Percentiles rank a stretch among this genome's conserved stretches.
Evolutionary conservation across 2,113 vertebrate species (phyloP).

Genomic region (Ursus arctos): DNA sequence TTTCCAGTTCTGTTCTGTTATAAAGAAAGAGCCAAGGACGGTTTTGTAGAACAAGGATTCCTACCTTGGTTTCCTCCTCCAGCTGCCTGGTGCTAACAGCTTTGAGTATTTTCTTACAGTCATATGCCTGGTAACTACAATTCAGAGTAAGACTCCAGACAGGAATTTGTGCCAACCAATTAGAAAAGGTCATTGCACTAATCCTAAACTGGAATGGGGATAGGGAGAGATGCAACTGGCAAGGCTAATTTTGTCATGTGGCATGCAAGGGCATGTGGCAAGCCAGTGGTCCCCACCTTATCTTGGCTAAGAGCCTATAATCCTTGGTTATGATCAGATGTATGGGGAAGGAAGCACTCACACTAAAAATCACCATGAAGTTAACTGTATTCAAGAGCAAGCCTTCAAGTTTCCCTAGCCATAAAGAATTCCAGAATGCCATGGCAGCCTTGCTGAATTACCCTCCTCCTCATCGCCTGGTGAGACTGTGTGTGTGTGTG

Average conservation of each 20-base stretch:
- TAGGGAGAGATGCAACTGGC: not conserved
- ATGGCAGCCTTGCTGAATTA: conserved; percentile 49
- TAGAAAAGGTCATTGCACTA: conserved; percentile 73
- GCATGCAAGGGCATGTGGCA: not conserved
- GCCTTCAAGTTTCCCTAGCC: conserved; percentile 1
- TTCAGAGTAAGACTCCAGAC: conserved; percentile 64
- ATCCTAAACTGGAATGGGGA: conserved; percentile 38
- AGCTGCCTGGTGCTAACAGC: conserved; percentile 76
- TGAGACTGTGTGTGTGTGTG: conserved; percentile 77
- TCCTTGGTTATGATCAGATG: not conserved
- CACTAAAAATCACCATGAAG: not conserved
- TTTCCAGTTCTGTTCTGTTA: conserved; percentile 18
- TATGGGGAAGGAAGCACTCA: not conserved
- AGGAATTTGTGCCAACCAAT: conserved; percentile 73
- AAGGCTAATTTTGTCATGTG: conserved; percentile 44
- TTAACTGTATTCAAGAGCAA: conserved; percentile 24
- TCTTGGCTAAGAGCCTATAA: not conserved
- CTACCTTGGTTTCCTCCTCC: conserved; percentile 68
- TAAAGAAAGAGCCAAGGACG: not conserved
- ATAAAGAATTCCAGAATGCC: conserved; percentile 32
- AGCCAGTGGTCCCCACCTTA: not conserved
- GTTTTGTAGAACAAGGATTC: conserved; percentile 60
- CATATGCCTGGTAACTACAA: conserved; percentile 73
- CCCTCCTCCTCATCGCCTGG: conserved; percentile 44
- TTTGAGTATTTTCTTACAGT: conserved; percentile 62